Evolutionary conservation across 2,113 vertebrate species (phyloP), one percentile per base, ranked within the genome.

Genomic region (Passer montanus): DNA sequence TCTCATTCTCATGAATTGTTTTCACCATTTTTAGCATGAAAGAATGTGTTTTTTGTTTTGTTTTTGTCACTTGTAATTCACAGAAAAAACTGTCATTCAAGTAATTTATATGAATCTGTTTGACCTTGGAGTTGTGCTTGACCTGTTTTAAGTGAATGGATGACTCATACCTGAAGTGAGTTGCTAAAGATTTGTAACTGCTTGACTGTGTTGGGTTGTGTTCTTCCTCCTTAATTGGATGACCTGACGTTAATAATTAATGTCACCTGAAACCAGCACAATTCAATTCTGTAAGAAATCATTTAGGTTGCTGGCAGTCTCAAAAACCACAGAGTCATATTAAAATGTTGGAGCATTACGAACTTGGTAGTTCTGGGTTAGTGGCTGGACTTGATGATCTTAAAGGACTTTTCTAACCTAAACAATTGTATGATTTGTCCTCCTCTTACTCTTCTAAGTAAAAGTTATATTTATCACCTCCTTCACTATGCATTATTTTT

Each of bases 231-330:
- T 68, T 94, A 85, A 85, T 60, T 93, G 56, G 44, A 72, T 92
- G 75, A 82, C 70, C 66, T 85, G 60, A 83, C 53, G 10, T 95
- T 86, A 95, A 92, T 95, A 80, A 94, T 86, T 92, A 90, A 92
- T 92, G 44, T 8, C 37, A 76, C 49, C 72, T 86, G 58, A 92
- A 94, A 79, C 75, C 94, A 83, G 15, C 41, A 68, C 46, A 56
- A 84, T 77, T 81, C 77, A 77, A 55, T 94, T 39, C 26, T 66
- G 17, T 72, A 90, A 80, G 39, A 73, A 95, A 64, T 35, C 4
- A 64, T 92, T 79, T 74, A 19, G 33, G 30, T 84, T 88, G 21
- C 49, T 94, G 35, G 35, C 52, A 81, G 22, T 82, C 39, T 88
- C 44, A 56, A 31, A 81, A 86, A 58, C 60, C 58, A 39, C 83